These are phyloP conservation scores for Platyrinchus mystaceus DNA, from an alignment of 2,797 vertebrate species.

Conservation along the genomic window DNA sequence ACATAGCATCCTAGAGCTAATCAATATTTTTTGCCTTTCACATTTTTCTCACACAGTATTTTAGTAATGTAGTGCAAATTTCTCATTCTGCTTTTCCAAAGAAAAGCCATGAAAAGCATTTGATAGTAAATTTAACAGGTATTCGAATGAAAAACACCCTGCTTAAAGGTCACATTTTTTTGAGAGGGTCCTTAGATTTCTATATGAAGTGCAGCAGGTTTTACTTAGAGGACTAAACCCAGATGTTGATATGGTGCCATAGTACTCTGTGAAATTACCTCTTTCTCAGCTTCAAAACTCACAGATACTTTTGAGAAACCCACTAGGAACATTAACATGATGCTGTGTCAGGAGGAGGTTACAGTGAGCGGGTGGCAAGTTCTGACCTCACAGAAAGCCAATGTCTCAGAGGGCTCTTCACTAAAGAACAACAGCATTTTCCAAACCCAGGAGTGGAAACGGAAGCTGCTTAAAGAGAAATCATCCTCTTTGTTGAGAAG, in stretches of 20 bases:
- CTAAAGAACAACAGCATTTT: neutral
- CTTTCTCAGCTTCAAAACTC: neutral
- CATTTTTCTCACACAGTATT: neutral
- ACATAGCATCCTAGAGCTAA: neutral
- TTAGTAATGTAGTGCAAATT: neutral
- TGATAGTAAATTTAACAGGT: neutral
- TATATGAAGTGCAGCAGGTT: neutral
- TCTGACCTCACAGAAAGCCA: neutral
- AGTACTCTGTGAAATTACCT: neutral
- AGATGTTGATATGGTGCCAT: neutral
- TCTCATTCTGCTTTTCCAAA: neutral
- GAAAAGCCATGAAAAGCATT: neutral
- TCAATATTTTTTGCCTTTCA: neutral
- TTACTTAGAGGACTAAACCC: neutral
- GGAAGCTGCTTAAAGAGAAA: constrained; percentile 7
- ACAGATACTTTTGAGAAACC: neutral
- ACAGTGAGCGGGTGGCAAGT: neutral
- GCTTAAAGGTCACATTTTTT: neutral
- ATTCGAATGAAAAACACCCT: neutral
- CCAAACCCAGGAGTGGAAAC: neutral
- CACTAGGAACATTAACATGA: neutral
- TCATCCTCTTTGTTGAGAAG: neutral
- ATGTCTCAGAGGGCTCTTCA: neutral
- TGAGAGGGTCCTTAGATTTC: neutral
- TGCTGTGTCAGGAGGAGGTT: neutral